Base-by-base conservation (phyloP, 92 coral and sea anemone genomes). In the Parazoanthus swiftii region DNA sequence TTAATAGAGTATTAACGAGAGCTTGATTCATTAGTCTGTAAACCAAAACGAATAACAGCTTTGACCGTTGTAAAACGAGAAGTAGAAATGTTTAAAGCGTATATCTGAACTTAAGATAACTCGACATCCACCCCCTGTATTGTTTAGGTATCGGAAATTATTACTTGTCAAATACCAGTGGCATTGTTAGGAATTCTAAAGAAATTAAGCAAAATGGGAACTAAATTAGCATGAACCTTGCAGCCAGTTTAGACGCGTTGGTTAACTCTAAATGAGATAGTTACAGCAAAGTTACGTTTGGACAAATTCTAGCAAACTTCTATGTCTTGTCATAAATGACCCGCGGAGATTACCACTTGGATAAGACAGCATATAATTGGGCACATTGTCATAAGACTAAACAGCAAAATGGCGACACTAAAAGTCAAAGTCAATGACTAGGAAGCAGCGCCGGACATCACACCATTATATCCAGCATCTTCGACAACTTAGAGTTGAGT, bases 81-180 rank as follows among this genome's bases (percentile, higher is more conserved):
- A 76, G 15, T 33, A 76, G 46, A 38, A 18, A 76, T n/a, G n/a
- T 76, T 37, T 29, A 10, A 37, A 16, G 25, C 10, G 20, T 54
- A 3, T 3, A 18, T 66, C 51, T 79, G 16, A 56, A 51, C 6
- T n/a, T 39, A 10, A 38, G 71, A 39, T 15, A 74, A n/a, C 20
- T 43, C 0, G 6, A 81, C 10, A 21, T 20, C 23, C 29, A 37
- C 48, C 74, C 70, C 46, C 26, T 33, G 85, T 39, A 81, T 35
- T 81, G 85, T 81, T 59, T 37, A 56, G 73, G 4, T 66, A 81
- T 83, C 78, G 86, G 42, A 84, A 44, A 84, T 84, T 35, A 63
- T 25, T 21, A 71, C 74, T 84, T 84, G 86, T 71, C 87, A 44
- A 70, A 65, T 46, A 26, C 18, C 78, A 48, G 65, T 10, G 46